Evolutionary conservation across 2,797 vertebrate genomes (phyloP).

Genomic region (Pipistrellus pygmaeus): DNA sequence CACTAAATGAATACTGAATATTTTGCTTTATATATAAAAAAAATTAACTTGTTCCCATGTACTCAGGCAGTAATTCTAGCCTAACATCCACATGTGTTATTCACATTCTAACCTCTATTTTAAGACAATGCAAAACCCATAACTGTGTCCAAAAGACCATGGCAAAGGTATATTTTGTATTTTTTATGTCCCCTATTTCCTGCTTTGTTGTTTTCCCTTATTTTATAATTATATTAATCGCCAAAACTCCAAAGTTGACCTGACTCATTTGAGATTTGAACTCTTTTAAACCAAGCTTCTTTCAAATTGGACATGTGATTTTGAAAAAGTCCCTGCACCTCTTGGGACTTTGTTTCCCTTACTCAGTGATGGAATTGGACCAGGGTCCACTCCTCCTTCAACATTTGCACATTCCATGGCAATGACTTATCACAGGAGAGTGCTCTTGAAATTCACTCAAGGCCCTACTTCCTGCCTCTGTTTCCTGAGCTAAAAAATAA

Average conservation of each 20-base stretch:
- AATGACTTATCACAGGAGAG: background rate
- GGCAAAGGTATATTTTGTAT: background rate
- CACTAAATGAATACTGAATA: slow-evolving; percentile 43
- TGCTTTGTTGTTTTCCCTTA: background rate
- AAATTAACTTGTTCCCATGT: background rate
- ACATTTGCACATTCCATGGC: background rate
- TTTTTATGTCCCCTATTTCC: background rate
- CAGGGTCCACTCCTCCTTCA: background rate
- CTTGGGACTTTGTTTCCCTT: background rate
- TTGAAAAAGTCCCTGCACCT: background rate
- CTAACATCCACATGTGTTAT: background rate
- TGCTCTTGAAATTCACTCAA: slow-evolving; percentile 36
- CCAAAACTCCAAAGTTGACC: background rate
- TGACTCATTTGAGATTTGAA: background rate
- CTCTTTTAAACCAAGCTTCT: background rate
- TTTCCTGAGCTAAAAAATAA: slow-evolving; percentile 24
- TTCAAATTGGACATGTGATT: background rate
- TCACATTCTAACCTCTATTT: background rate
- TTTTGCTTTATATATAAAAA: background rate
- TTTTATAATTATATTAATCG: background rate
- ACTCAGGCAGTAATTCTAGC: background rate
- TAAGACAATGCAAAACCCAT: background rate
- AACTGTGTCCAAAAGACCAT: background rate
- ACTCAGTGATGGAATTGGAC: background rate
- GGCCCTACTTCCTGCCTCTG: background rate